Evolutionary conservation across 2,888 invertebrate genomes (phyloP), one percentile per base, ranked within the genome.

Genomic region (Callimorpha dominula): DNA sequence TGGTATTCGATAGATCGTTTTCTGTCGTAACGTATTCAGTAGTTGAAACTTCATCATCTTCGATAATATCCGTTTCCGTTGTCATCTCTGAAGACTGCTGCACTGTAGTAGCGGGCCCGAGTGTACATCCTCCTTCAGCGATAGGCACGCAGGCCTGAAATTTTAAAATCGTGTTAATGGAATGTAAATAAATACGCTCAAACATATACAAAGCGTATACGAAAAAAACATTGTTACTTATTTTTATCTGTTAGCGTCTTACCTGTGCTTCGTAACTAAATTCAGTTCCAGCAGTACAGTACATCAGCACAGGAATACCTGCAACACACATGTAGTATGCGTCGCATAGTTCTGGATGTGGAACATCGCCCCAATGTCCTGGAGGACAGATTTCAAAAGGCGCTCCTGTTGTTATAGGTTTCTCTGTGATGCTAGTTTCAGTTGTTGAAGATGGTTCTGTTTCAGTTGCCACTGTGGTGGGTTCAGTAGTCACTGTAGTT

Each of bases 261-360:
- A 82, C 82, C 71, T 9, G 71, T 4, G 43, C 31, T 14, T 40
- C 60, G 1, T 83, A 80, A 70, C 87, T 82, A 57, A 84, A 91
- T 65, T 91, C 90, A 20, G 83, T 85, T 5, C 88, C 88, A 5
- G 77, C 74, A 11, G 80, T 82, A 63, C 91, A 91, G 42, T 31
- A 78, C 14, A 89, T 65, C 17, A 42, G 17, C 43, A 42, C 43
- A 0, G 15, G 8, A 17, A 17, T 6, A 5, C 79, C 85, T 0
- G 74, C 84, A 0, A 82, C 63, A 63, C 90, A 90, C 69, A 89
- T 70, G 46, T 86, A 90, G 73, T 84, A 90, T 0, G 76, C 74
- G 57, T 84, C 68, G 72, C 90, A 90, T 14, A 77, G 72, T 0
- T 79, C 72, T 0, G 89, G 88, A 54, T 89, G 82, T 0, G 90